A percentile compares a stretch with the other conserved stretches of the same genome.
phyloP scores from a whole-genome alignment of 2,797 vertebrate species.

The Phataginus tetradactyla region DNA sequence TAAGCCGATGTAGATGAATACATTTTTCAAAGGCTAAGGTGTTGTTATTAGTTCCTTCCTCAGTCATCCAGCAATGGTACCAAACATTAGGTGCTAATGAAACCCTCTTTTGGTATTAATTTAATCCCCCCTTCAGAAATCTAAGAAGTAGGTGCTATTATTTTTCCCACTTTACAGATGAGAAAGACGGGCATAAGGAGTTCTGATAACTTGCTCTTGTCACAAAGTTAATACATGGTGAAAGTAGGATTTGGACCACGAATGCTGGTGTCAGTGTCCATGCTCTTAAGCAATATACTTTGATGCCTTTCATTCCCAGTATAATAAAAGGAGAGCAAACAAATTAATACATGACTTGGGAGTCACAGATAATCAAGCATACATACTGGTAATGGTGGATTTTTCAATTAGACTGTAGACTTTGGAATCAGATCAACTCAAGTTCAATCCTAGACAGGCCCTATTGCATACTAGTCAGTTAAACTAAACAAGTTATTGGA shows the following conservation, averaged over 20 bases:
- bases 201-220: neutral
- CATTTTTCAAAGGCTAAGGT: neutral
- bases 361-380: neutral
- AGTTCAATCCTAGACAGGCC: neutral
- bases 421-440: neutral
- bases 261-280: neutral
- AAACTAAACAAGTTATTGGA: neutral
- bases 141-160: neutral
- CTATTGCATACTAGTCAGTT: neutral
- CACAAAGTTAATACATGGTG: neutral
- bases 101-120: conserved; percentile 5
- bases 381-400: neutral
- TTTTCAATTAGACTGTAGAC: neutral
- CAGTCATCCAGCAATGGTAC: neutral
- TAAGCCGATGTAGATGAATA: neutral
- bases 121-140: neutral
- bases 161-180: conserved; percentile 19
- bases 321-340: neutral
- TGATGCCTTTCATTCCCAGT: neutral
- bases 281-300: neutral
- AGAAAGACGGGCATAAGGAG: neutral
- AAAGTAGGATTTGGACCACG: neutral
- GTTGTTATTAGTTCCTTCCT: neutral
- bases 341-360: neutral
- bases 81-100: neutral